These are phyloP conservation scores for Eupithecia exiguata DNA, from an alignment of 2,888 invertebrate species.

Conservation along the genomic window DNA sequence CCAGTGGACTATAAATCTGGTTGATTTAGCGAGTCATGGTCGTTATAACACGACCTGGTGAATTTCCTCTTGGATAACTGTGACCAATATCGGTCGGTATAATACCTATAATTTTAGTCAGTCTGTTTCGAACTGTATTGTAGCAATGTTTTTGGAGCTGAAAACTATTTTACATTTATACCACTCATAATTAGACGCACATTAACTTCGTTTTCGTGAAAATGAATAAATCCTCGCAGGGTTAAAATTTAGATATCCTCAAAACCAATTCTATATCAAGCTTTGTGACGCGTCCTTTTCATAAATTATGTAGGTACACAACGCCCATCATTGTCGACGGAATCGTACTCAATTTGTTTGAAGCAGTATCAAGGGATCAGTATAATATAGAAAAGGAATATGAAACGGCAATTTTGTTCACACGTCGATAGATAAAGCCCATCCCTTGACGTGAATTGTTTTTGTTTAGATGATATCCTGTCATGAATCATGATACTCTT, in stretches of 20 bases:
- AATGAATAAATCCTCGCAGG: neutral
- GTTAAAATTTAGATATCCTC: neutral
- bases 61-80: neutral
- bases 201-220: neutral
- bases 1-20: neutral
- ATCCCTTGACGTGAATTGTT: conserved; percentile 43
- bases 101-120: neutral
- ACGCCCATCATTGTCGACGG: conserved; percentile 51
- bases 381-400: conserved; percentile 51
- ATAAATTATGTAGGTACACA: conserved; percentile 38
- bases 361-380: conserved; percentile 46
- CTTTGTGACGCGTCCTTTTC: conserved; percentile 15
- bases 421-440: conserved; percentile 40
- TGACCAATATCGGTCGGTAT: neutral
- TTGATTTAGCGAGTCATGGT: neutral
- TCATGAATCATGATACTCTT: conserved; percentile 18
- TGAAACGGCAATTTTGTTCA: conserved; percentile 45
- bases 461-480: conserved; percentile 33
- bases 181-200: too few species aligned
- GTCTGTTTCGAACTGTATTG: neutral
- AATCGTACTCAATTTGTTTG: conserved; percentile 52
- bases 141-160: neutral
- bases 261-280: conserved; percentile 6
- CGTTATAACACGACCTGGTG: neutral
- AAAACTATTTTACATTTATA: neutral